Base-by-base conservation (phyloP, 2,113 vertebrate species). In the Apodemus speciosus region DNA sequence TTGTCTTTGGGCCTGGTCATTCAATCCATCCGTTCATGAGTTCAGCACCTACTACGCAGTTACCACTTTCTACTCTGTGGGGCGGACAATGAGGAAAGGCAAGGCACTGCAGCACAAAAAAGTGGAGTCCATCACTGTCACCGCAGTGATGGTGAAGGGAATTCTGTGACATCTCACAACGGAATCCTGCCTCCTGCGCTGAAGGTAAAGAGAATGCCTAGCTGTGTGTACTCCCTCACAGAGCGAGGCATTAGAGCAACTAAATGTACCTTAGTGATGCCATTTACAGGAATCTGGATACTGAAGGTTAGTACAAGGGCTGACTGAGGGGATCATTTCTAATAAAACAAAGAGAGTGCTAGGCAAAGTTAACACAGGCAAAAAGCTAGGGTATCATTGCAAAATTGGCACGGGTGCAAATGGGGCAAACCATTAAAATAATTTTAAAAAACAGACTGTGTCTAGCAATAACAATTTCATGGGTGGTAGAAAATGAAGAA, bases 161-260 rank as follows among this genome's bases (percentile, higher is more conserved):
- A 87, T 51, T 73, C 93, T 71, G 23, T 14, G 40, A 53, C 72
- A 90, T 46, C 40, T 21, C 64, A 56, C 72, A 58, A 76, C 38
- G 60, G 94, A 90, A 68, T 58, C 25, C 73, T 58, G 20, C 23
- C 30, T 68, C 32, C 72, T 81, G 68, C 7, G 94, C 80, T 35
- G 23, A 53, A 85, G 4, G 49, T 27, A 76, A 21, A 81, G 25
- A 43, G 27, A 35, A 7, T 49, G 64, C 0, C 35, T 43, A 85
- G 95, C 23, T 71, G 73, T n/a, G 91, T 88, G 68, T 85, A 38
- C 40, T 88, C 66, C 71, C 72, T 75, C 71, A 76, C 62, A 81
- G 15, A 43, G 43, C 4, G 13, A 20, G 85, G 46, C 20, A 68
- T 46, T 68, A 30, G 25, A 30, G 58, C 32, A 43, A 83, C 66